phyloP scores from a whole-genome alignment of 1,140 invertebrate species.

The Tribolium castaneum region DNA sequence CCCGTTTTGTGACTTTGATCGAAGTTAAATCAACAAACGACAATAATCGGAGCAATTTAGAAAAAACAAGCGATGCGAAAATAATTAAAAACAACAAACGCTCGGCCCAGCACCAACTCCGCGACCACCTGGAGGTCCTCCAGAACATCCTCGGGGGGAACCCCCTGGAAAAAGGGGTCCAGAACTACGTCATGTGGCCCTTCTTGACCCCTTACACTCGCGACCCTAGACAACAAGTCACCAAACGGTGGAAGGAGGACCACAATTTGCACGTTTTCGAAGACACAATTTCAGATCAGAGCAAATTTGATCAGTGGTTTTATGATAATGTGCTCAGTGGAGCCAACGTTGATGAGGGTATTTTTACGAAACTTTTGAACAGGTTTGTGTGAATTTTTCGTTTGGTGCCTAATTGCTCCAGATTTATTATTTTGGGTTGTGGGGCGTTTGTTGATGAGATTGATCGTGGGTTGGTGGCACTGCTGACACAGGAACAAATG shows the following conservation, averaged over 20 bases:
- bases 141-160: conserved; percentile 42
- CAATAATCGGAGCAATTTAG: conserved; percentile 47
- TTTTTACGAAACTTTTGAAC: conserved; percentile 53
- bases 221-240: conserved; percentile 56
- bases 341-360: conserved; percentile 43
- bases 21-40: conserved; percentile 64
- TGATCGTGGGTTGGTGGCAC: conserved; percentile 58
- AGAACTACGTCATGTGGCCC: conserved; percentile 61
- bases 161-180: conserved; percentile 44
- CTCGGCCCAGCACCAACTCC: conserved; percentile 62
- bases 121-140: conserved; percentile 61
- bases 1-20: conserved; percentile 55
- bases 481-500: conserved; percentile 61
- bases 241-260: conserved; percentile 60
- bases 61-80: conserved; percentile 56
- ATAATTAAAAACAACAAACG: conserved; percentile 63
- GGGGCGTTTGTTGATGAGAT: conserved; percentile 63
- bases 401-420: conserved; percentile 42
- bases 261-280: conserved; percentile 59
- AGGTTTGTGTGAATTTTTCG: conserved; percentile 47
- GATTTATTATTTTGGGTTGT: conserved; percentile 63
- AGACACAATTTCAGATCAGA: conserved; percentile 54
- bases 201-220: conserved; percentile 57
- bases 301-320: conserved; percentile 60
- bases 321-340: conserved; percentile 48